These are phyloP conservation scores for Gymnocephalus cernua DNA, from an alignment of 2,113 vertebrate species.

Conservation along the genomic window DNA sequence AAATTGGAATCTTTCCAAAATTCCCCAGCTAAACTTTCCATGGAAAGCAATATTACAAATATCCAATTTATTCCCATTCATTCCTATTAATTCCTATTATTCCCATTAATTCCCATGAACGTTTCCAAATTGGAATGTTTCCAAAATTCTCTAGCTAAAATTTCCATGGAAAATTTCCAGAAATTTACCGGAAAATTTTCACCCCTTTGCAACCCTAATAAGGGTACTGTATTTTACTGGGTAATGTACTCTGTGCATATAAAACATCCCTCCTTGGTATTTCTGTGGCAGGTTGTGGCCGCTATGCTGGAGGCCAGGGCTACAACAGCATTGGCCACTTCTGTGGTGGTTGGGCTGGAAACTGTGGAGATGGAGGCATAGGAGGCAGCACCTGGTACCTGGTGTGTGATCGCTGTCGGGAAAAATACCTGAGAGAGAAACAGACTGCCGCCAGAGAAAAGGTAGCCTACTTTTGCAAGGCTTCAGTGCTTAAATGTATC, in stretches of 20 bases:
- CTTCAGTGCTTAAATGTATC: not conserved
- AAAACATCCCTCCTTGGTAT: conserved; percentile 13
- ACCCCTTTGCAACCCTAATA: too few relatives aligned
- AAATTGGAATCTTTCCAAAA: too few relatives aligned
- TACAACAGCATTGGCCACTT: conserved; percentile 99
- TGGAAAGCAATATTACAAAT: too few relatives aligned
- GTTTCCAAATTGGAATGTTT: too few relatives aligned
- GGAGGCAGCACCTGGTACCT: conserved; percentile 99
- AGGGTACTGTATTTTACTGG: not conserved
- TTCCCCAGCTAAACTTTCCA: too few relatives aligned
- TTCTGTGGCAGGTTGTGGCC: conserved; percentile 90
- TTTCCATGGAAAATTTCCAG: too few relatives aligned
- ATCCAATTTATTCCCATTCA: too few relatives aligned
- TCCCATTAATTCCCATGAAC: too few relatives aligned
- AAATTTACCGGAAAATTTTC: too few relatives aligned
- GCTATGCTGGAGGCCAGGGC: conserved; percentile 97
- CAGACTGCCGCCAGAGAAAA: conserved; percentile 97
- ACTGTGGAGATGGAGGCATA: conserved; percentile 97
- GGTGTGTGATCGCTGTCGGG: conserved; percentile 96
- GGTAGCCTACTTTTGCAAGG: conserved; percentile 78
- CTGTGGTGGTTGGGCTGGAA: conserved; percentile 98
- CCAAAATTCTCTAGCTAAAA: too few relatives aligned
- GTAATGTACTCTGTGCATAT: not conserved
- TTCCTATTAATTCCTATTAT: too few relatives aligned
- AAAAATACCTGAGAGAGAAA: conserved; percentile 98